Conservation (phyloP, 2,888 invertebrate species). For the Drosophila robusta region DNA sequence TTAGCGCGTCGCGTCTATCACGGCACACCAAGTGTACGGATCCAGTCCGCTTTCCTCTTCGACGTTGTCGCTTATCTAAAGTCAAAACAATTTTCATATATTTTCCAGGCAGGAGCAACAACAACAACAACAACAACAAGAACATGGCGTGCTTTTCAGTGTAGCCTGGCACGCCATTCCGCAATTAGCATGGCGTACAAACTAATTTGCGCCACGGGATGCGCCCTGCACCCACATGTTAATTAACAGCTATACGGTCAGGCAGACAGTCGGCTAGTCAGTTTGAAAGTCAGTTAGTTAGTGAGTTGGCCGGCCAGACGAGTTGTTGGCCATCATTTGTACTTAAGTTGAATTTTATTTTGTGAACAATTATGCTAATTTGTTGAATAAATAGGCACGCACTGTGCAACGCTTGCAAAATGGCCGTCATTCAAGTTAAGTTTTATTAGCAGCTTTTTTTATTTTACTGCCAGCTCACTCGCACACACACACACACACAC, state of each 20-base stretch:
- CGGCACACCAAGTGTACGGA: constrained; percentile 47
- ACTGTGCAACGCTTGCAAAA: constrained; percentile 56
- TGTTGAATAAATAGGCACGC: constrained; percentile 81
- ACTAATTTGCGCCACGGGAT: constrained; percentile 83
- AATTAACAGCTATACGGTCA: constrained; percentile 63
- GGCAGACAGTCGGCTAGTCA: neutral
- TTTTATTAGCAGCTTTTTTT: constrained; percentile 75
- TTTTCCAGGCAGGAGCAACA: constrained; percentile 51
- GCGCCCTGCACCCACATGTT: constrained; percentile 78
- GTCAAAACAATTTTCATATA: constrained; percentile 84
- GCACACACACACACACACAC: constrained; percentile 23
- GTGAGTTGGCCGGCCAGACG: constrained; percentile 2
- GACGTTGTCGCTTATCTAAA: constrained; percentile 83
- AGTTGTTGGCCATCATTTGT: constrained; percentile 69
- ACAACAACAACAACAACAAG: constrained; percentile 9
- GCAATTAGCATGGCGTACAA: constrained; percentile 84
- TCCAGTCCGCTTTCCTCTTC: constrained; percentile 46
- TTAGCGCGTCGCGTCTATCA: constrained; percentile 70
- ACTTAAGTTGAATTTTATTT: constrained; percentile 83
- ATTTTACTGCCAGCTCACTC: constrained; percentile 67
- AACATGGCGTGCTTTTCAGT: constrained; percentile 75
- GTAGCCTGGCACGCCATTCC: constrained; percentile 80
- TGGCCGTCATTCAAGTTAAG: constrained; percentile 73
- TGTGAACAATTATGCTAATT: constrained; percentile 84
- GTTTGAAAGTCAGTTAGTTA: constrained; percentile 3